Evolutionary conservation across 2,888 invertebrate genomes (phyloP).

Genomic region (Neoascia interrupta): DNA sequence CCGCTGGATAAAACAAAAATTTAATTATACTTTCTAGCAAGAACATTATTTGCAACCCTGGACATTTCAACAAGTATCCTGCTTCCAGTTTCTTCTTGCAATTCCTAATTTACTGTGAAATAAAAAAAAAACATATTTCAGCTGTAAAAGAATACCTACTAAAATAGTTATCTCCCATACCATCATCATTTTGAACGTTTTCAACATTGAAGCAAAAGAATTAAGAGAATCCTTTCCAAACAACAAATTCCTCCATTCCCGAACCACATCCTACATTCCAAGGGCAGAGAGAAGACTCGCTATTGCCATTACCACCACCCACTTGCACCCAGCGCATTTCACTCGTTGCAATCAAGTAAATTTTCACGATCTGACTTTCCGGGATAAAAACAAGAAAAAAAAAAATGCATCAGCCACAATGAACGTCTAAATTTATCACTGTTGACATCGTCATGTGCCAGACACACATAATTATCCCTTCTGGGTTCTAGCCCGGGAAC

Average conservation of each 20-base stretch:
- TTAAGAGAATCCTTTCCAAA: conserved; percentile 31
- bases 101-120: neutral
- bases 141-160: conserved; percentile 5
- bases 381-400: neutral
- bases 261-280: conserved; percentile 3
- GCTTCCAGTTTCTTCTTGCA: neutral
- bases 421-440: conserved; percentile 65
- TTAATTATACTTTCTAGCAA: too few species aligned
- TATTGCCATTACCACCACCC: neutral
- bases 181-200: neutral
- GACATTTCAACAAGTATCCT: too few species aligned
- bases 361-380: conserved; percentile 50
- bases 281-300: too few species aligned
- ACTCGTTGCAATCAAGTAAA: conserved; percentile 56
- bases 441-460: conserved; percentile 65
- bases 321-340: conserved; percentile 4
- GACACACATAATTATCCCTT: conserved; percentile 65
- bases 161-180: neutral
- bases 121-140: conserved; percentile 21
- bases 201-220: neutral
- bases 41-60: too few species aligned
- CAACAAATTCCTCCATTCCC: conserved; percentile 16
- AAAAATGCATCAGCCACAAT: conserved; percentile 3
- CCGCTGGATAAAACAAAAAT: too few species aligned
- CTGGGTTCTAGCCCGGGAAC: conserved; percentile 31